Conservation (phyloP, 2,113 vertebrate genomes). For the Cyprinodon variegatus region DNA sequence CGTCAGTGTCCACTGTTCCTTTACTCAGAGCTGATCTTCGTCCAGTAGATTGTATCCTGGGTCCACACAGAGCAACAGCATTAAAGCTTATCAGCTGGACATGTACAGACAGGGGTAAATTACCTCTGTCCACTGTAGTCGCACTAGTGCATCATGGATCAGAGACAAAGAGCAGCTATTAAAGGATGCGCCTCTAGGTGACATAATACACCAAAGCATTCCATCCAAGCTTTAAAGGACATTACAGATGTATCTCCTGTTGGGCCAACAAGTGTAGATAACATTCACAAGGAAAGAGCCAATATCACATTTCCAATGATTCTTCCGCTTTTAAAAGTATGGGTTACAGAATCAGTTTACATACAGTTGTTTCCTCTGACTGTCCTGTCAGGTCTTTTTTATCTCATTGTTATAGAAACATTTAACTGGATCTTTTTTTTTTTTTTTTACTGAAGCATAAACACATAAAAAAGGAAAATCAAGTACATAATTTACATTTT, state of each 20-base stretch:
- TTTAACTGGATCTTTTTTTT: not conserved
- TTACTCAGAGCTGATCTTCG: conserved; percentile 69
- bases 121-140: conserved; percentile 26
- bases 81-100: conserved; percentile 29
- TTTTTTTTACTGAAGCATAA: not conserved
- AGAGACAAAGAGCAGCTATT: conserved; percentile 39
- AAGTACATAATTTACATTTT: too few species aligned
- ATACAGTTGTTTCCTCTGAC: conserved; percentile 32
- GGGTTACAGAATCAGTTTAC: conserved; percentile 69
- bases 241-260: conserved; percentile 66
- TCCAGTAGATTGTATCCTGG: conserved; percentile 59
- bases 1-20: conserved; percentile 63
- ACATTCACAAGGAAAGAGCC: conserved; percentile 60
- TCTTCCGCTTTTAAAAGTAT: conserved; percentile 70
- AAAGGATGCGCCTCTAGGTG: conserved; percentile 51
- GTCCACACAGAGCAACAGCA: conserved; percentile 37
- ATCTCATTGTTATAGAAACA: conserved; percentile 27
- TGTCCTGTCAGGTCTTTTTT: conserved; percentile 47
- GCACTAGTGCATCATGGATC: conserved; percentile 2
- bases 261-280: conserved; percentile 69
- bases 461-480: too few species aligned
- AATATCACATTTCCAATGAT: conserved; percentile 68
- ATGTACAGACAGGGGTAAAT: conserved; percentile 19
- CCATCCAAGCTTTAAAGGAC: conserved; percentile 61
- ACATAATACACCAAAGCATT: conserved; percentile 61